A percentile compares a stretch with the other conserved stretches of the same genome.
These are phyloP conservation scores for Ormyrus pomaceus DNA, from an alignment of 2,888 invertebrate species.

Conservation along the genomic window DNA sequence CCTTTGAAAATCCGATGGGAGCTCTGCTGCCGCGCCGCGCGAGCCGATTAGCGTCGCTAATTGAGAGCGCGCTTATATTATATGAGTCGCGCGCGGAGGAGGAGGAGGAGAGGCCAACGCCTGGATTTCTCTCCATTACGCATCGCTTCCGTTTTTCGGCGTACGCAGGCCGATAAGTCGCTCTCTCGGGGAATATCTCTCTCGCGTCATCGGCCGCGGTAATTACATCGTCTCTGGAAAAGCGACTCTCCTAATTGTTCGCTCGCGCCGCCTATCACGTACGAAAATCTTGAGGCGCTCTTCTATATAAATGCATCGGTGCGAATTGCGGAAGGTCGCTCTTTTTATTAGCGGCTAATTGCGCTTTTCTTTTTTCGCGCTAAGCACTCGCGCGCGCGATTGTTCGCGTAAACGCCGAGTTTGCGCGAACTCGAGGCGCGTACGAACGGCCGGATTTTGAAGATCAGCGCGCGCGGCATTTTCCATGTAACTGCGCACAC, in stretches of 20 bases:
- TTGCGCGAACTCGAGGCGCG: too few species aligned
- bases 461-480: background rate
- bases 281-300: constrained; percentile 24
- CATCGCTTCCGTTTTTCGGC: background rate
- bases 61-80: constrained; percentile 29
- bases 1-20: too few species aligned
- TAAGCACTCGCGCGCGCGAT: too few species aligned
- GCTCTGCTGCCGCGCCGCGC: background rate
- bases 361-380: too few species aligned
- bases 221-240: constrained; percentile 1
- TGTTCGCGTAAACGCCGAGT: too few species aligned
- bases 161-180: background rate
- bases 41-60: constrained; percentile 37
- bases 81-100: background rate
- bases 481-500: constrained; percentile 24
- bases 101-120: background rate
- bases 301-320: too few species aligned
- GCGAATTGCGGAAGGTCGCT: too few species aligned
- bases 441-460: too few species aligned
- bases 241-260: constrained; percentile 3
- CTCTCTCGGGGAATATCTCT: too few species aligned
- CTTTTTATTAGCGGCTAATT: too few species aligned
- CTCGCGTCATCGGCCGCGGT: too few species aligned
- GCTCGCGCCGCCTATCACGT: constrained; percentile 26
- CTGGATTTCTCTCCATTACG: constrained; percentile 22